Evolutionary conservation across 2,888 invertebrate genomes (phyloP), one percentile per base, ranked within the genome.

Genomic region (Willowsia nigromaculata): DNA sequence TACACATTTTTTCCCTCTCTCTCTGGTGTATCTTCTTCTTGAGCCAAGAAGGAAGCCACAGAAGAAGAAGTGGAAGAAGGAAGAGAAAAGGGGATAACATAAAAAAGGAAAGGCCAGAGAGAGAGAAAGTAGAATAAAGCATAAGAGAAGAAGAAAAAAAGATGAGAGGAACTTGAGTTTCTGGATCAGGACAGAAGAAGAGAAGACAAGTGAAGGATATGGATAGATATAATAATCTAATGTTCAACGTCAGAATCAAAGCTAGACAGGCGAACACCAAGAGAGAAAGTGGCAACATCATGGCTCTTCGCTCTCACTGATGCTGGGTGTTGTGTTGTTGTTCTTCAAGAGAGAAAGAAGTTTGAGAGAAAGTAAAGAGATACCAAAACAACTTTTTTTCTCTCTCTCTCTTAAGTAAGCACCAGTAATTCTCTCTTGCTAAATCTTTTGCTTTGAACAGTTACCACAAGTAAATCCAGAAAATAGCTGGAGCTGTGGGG

Each of bases 141-240:
- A n/a, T n/a, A n/a, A n/a, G n/a, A n/a, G n/a, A n/a, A 50, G 15
- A 50, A 13, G 30, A 78, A 27, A 40, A 81, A 74, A 71, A 85
- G 85, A 85, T 85, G 76, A 85, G 71, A 68, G 83, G 83, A 78
- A 78, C 65, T 85, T 76, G 65, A 76, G 76, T 74, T 78, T 78
- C 78, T 40, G 78, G 47, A 85, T 78, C 78, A 65, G 62, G 78
- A 65, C 65, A 78, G 30, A 53, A 30, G 59, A 62, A 62, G 30
- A 11, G 74, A 85, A 78, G 85, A 85, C 85, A 85, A 85, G 85
- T 85, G 85, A 85, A 85, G 85, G 78, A 80, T 65, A 78, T 78
- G 78, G 85, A 78, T 74, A 85, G 85, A 76, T 85, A 85, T 78
- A 85, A 85, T 76, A 85, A 85, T 85, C 85, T 85, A 85, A 85